Evolutionary conservation across 1,140 invertebrate genomes (phyloP).

Genomic region (Caenorhabditis inopinata): DNA sequence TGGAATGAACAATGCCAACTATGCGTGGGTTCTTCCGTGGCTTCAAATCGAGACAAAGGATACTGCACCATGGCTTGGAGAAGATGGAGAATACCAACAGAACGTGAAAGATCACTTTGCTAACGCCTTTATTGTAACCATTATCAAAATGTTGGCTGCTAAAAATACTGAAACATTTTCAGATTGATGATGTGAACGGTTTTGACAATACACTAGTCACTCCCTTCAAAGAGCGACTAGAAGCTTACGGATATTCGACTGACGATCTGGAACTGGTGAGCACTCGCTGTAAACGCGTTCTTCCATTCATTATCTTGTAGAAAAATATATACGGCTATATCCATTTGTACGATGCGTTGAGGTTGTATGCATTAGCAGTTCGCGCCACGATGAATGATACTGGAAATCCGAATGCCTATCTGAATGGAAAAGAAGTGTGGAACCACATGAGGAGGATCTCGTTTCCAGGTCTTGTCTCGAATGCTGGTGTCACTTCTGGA

Average conservation of each 20-base stretch:
- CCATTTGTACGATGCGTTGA: conserved; percentile 58
- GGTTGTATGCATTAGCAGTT: conserved; percentile 56
- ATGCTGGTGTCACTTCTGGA: conserved; percentile 53
- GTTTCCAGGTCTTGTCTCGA: conserved; percentile 55
- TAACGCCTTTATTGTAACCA: conserved; percentile 58
- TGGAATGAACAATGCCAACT: conserved; percentile 56
- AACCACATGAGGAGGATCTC: conserved; percentile 57
- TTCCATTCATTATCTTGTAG: too few relatives aligned
- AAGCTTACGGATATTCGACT: conserved; percentile 53
- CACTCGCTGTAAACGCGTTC: too few relatives aligned
- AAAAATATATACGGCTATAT: conserved; percentile 59
- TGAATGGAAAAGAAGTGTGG: conserved; percentile 56
- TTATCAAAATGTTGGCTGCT: not conserved
- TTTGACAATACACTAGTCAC: conserved; percentile 58
- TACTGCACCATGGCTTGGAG: conserved; percentile 55
- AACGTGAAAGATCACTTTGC: conserved; percentile 65
- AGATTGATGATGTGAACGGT: conserved; percentile 63
- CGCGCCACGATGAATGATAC: conserved; percentile 56
- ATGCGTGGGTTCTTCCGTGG: conserved; percentile 60
- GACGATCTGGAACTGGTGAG: conserved; percentile 48
- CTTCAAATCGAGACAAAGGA: conserved; percentile 63
- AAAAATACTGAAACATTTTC: not conserved
- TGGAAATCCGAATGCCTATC: conserved; percentile 42
- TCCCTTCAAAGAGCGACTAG: conserved; percentile 55
- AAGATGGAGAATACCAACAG: conserved; percentile 60